phyloP scores from a whole-genome alignment of 2,888 invertebrate species.

The Thalpophila matura region DNA sequence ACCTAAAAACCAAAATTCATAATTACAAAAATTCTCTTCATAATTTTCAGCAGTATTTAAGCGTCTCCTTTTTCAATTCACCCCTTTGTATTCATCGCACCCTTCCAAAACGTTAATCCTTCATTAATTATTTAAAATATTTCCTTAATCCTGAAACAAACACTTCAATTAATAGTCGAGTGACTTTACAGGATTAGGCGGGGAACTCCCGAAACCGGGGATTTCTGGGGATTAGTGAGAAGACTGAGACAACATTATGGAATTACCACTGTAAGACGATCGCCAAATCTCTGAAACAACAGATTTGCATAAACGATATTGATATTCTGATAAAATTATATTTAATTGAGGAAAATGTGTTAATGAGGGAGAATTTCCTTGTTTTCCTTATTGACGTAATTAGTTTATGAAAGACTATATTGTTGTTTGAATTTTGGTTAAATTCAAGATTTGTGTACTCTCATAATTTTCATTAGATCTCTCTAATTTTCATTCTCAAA shows the following conservation, averaged over 20 bases:
- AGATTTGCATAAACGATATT: conserved; percentile 55
- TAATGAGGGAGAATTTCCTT: not conserved
- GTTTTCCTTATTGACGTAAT: conserved; percentile 2
- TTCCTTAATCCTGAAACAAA: conserved; percentile 62
- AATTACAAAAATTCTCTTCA: conserved; percentile 1
- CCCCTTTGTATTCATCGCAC: conserved; percentile 11
- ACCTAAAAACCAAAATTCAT: not conserved
- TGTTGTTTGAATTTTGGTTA: not conserved
- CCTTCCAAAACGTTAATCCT: conserved; percentile 38
- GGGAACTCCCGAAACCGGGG: conserved; percentile 58
- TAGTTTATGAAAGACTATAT: not conserved
- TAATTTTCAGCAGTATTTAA: conserved; percentile 9
- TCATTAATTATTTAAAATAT: conserved; percentile 59
- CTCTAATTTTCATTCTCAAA: no score
- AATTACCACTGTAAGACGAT: conserved; percentile 71
- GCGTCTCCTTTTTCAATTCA: not conserved
- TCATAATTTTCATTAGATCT: no score
- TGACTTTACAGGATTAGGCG: conserved; percentile 70
- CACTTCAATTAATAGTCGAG: conserved; percentile 73
- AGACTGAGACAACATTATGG: conserved; percentile 68
- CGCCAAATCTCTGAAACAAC: conserved; percentile 57
- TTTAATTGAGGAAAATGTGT: conserved; percentile 26
- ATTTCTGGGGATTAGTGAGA: conserved; percentile 66
- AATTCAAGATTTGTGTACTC: not conserved
- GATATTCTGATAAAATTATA: conserved; percentile 44